Evolutionary conservation across 2,113 vertebrate genomes (phyloP), one percentile per base, ranked within the genome.

Genomic region (Himantopus leucocephalus): DNA sequence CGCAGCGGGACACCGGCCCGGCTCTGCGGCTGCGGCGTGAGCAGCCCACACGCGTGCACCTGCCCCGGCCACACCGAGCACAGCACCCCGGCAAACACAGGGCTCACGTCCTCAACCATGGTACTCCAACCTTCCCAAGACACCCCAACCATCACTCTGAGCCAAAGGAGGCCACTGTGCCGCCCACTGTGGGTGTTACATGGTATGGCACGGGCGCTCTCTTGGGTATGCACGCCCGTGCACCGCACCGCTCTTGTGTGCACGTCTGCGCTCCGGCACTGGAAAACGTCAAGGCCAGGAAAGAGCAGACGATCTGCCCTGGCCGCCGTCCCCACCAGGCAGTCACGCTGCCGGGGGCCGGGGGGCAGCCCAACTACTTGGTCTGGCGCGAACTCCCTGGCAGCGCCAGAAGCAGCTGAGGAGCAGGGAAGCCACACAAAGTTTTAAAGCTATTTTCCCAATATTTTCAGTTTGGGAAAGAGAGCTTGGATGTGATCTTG

Each of bases 181-280:
- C 4, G 0, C 50, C 27, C 8, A 2, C 63, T 22, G 48, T 14
- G 3, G 3, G 2, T 2, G 0, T 9, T 3, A 16, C 47, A 5
- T 23, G 2, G 3, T 6, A 2, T 1, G 12, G 71, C 47, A 16
- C 12, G 5, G 35, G 43, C 4, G 8, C 20, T 48, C 48, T 16
- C 21, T 23, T 23, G 48, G 21, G 21, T 22, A 22, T 23, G 48
- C 48, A 50, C 6, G 22, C 12, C 22, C 12, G 22, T 24, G 22
- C 48, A 22, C 48, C 12, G 11, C 48, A 13, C 48, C 12, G 22
- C 22, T 48, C 47, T 13, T 13, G 5, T 4, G 10, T 4, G 18
- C 35, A 27, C 7, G 1, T 4, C 37, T 19, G 41, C 29, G 3
- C 39, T 3, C 71, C 1, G 14, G 29, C 27, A 10, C 27, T 7